Evolutionary conservation across 2,113 vertebrate species (phyloP), one percentile per base, ranked within the genome.

Genomic region (Megatriorchis doriae): DNA sequence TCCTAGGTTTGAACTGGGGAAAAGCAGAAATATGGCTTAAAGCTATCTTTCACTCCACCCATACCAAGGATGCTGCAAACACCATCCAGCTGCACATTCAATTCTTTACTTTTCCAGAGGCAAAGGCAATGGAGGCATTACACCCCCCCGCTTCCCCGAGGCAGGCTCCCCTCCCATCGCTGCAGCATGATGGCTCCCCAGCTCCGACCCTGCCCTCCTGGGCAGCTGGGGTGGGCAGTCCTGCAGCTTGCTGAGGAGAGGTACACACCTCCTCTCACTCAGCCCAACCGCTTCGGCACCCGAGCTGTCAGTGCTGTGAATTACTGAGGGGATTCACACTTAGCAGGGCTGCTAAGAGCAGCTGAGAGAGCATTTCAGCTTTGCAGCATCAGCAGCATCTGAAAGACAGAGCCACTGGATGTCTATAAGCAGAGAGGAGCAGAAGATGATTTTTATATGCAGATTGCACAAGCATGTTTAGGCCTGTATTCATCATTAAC

Each of bases 181-280:
- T 65, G 13, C n/a, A 32, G 45, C 20, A 19, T 0, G 0, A 14
- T 2, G 8, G 19, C 32, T 53, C 38, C 58, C 34, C 66, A 42
- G 72, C 20, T 16, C 26, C 0, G 0, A 40, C 29, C 13, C 16
- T 45, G 36, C 11, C 23, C 61, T 53, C 16, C 45, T 15, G 38
- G 56, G 31, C 34, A 74, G 71, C 31, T 7, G 5, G 56, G 36
- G 25, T 50, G 32, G 32, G 50, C 26, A 36, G 23, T 11, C 43
- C 11, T 3, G 9, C 67, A 63, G 63, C 34, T 40, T 45, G 17
- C 29, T 25, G 50, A 22, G 14, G 29, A 48, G 9, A n/a, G 25
- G 22, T 34, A 15, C 38, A 32, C 22, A 14, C 17, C 27, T 67
- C 25, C 34, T 71, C 47, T 45, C 38, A 18, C 16, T 52, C 7